Base-by-base conservation (phyloP, 2,797 vertebrate species). In the Anniella stebbinsi region DNA sequence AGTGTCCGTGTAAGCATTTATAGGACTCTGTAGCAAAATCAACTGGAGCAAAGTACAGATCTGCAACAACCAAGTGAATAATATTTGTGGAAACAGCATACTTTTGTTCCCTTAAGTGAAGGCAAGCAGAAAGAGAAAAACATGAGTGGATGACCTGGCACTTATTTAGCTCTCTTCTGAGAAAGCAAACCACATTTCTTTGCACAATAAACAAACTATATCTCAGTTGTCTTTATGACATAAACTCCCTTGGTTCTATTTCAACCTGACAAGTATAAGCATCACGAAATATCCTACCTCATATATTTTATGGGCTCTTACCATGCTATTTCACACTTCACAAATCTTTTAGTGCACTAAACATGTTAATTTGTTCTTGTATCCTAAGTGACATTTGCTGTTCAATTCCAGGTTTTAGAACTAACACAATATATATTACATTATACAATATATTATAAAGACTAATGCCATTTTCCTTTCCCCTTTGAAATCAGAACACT, bases 101-200 rank as follows among this genome's bases (percentile, higher is more conserved):
- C 76, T 75, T 86, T 93, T 48, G 38, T 36, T 70, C 83, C 90
- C 28, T 60, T 86, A 78, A 77, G 54, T 88, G 60, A 92, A 94
- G 84, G 25, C 63, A 66, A 30, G 4, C 83, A 90, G 45, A 93
- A 88, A 0, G 66, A 76, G 8, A 67, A 93, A 80, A 17, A 30
- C 18, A 76, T 70, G 90, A 91, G 0, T n/a, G 84, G 66, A n/a
- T 60, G 33, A 84, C 4, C 25, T 89, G 23, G 17, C 77, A 5
- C 17, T 86, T 87, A 30, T 73, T 87, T 87, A 84, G 2, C 23
- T 41, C 51, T 33, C 17, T 91, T 12, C 48, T 86, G 30, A 81
- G 17, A 87, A 90, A 83, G 73, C 57, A 92, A 87, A 67, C 23
- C 30, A 48, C 84, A 38, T 41, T 91, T 89, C 70, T 38, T 70